Evolutionary conservation across 2,888 invertebrate species (phyloP).

Genomic region (Ormyrus pomaceus): DNA sequence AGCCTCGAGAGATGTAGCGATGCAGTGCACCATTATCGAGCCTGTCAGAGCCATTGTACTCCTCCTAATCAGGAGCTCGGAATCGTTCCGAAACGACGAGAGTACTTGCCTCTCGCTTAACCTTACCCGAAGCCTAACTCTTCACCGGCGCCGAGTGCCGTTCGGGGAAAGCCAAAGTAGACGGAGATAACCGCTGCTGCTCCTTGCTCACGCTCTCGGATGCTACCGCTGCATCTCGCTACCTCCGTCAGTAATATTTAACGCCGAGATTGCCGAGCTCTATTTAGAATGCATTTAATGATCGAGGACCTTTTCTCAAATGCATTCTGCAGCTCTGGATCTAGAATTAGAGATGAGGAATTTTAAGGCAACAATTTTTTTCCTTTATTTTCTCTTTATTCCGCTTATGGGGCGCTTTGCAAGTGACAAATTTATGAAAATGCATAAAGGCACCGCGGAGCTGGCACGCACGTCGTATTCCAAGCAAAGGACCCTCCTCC

Average conservation of each 20-base stretch:
- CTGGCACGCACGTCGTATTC: not conserved
- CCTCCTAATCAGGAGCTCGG: conserved; percentile 58
- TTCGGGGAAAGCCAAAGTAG: conserved; percentile 37
- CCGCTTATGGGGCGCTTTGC: too few relatives aligned
- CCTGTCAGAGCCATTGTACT: conserved; percentile 64
- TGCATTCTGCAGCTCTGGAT: too few relatives aligned
- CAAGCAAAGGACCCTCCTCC: not conserved
- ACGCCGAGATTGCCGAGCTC: not conserved
- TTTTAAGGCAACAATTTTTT: too few relatives aligned
- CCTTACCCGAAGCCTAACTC: conserved; percentile 24
- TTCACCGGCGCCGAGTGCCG: conserved; percentile 5
- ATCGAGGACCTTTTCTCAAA: not conserved
- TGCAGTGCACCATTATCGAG: conserved; percentile 62
- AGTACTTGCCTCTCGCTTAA: conserved; percentile 50
- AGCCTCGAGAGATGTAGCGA: conserved; percentile 19
- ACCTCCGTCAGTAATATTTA: conserved; percentile 19
- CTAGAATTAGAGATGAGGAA: too few relatives aligned
- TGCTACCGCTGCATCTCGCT: not conserved
- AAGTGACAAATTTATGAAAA: not conserved
- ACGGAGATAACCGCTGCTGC: conserved; percentile 36
- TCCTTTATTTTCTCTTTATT: too few relatives aligned
- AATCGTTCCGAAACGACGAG: conserved; percentile 57
- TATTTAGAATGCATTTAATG: not conserved
- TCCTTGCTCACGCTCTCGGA: not conserved
- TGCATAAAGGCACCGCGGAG: not conserved